A percentile compares a stretch with the other conserved stretches of the same genome.
These are phyloP conservation scores for Scaptomyza pallida DNA, from an alignment of 1,140 invertebrate species.

Conservation along the genomic window DNA sequence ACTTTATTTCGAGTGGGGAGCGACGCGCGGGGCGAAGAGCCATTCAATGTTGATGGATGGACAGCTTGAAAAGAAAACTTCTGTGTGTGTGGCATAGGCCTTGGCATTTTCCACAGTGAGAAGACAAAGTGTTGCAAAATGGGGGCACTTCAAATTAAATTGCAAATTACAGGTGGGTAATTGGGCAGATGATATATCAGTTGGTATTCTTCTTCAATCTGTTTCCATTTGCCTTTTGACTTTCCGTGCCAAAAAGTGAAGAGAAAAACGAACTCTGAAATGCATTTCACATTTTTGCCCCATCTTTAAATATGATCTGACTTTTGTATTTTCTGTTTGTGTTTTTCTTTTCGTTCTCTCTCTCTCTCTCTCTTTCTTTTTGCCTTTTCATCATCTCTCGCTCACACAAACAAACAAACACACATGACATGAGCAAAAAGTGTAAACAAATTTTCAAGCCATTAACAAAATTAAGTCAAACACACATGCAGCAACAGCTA, in stretches of 20 bases:
- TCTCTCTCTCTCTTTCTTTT: neutral
- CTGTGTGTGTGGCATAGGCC: slow-evolving; percentile 45
- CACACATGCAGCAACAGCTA: slow-evolving; percentile 42
- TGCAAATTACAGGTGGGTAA: slow-evolving; percentile 11
- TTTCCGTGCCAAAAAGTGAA: neutral
- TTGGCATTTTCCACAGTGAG: neutral
- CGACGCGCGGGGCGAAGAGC: neutral
- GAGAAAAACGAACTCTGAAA: no score
- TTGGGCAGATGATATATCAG: slow-evolving; percentile 4
- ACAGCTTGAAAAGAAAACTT: slow-evolving; percentile 54
- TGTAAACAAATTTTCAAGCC: slow-evolving; percentile 68
- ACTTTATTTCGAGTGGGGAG: no score
- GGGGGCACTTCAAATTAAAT: slow-evolving; percentile 19
- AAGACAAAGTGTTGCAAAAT: neutral
- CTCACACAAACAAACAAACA: slow-evolving; percentile 10
- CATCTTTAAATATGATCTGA: slow-evolving; percentile 9
- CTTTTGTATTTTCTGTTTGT: slow-evolving; percentile 3
- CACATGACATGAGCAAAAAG: slow-evolving; percentile 21
- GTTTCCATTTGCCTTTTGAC: neutral
- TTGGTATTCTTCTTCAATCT: neutral
- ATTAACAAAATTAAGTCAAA: slow-evolving; percentile 70
- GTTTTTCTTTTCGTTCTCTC: neutral
- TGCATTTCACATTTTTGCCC: neutral
- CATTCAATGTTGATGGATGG: slow-evolving; percentile 54
- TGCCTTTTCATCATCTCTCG: neutral